phyloP scores from a whole-genome alignment of 2,797 vertebrate species.

The Eulemur albifrons region DNA sequence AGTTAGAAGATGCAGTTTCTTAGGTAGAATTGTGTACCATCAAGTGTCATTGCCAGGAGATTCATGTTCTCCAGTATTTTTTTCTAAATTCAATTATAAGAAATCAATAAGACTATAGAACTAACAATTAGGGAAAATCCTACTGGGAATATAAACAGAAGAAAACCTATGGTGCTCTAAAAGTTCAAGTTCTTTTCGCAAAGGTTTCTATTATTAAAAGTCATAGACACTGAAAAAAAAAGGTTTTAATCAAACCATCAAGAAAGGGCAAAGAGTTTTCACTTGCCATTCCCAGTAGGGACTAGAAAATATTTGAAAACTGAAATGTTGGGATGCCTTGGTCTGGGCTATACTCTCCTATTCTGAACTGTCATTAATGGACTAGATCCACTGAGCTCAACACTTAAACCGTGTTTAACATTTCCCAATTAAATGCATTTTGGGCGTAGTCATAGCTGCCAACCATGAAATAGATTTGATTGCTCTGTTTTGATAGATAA shows the following conservation, averaged over 20 bases:
- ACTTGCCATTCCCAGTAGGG: not conserved
- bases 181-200: constrained; percentile 22
- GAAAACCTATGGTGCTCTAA: not conserved
- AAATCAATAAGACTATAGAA: not conserved
- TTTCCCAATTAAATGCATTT: constrained; percentile 21
- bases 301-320: not conserved
- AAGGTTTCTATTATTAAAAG: not conserved
- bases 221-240: not conserved
- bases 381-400: not conserved
- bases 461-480: not conserved
- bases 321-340: not conserved
- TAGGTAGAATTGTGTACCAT: not conserved
- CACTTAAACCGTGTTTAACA: not conserved
- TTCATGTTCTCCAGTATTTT: not conserved
- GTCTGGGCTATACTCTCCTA: not conserved
- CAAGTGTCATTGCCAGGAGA: not conserved
- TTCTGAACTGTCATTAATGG: not conserved
- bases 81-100: not conserved
- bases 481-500: constrained; percentile 49
- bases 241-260: not conserved
- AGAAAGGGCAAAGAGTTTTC: not conserved
- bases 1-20: not conserved
- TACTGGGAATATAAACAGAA: not conserved
- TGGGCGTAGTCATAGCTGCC: not conserved
- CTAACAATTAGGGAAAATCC: not conserved